Evolutionary conservation across 2,113 vertebrate species (phyloP), one percentile per base, ranked within the genome.

Genomic region (Lota lota): DNA sequence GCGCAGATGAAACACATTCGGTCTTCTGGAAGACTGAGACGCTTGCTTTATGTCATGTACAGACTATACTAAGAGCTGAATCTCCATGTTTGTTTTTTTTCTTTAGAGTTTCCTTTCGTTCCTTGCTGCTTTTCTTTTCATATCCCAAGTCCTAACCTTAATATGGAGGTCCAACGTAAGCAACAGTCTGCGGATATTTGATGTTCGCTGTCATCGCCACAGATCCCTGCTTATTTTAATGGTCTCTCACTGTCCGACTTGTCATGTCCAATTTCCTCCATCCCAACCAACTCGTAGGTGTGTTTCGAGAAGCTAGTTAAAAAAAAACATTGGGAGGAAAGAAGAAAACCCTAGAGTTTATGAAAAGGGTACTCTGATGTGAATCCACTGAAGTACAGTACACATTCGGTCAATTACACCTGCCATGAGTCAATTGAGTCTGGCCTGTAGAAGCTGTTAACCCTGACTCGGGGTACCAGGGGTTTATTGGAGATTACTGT

Each of bases 241-340:
- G 80, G 76, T 70, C 47, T 33, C 36, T 71, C 64, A 66, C 64
- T 76, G 82, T 78, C 80, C 73, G 68, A 33, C 56, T 56, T 67
- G 83, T 82, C 84, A 71, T 69, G 70, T 83, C 77, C 47, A 76
- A 82, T 86, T 82, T 86, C 77, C 79, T 61, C 72, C 57, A 66
- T 62, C 40, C 54, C 2, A 0, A 54, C 68, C 11, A 79, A 75
- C 40, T 63, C 70, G 62, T 57, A 76, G 68, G 70, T 69, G 61
- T 68, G 21, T 50, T 68, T 66, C 5, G 53, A 18, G 53, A 10
- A 56, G 18, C 53, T 5, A 16, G 16, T 56, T 56, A 0, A 18
- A 56, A 20, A 33, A 14, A 17, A 7, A 47, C 40, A 47, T 28
- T 5, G 28, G 28, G 40, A 47, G 40, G 12, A 47, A 47, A 47